Evolutionary conservation across 2,797 vertebrate species (phyloP), one percentile per base, ranked within the genome.

Genomic region (Manis pentadactyla): DNA sequence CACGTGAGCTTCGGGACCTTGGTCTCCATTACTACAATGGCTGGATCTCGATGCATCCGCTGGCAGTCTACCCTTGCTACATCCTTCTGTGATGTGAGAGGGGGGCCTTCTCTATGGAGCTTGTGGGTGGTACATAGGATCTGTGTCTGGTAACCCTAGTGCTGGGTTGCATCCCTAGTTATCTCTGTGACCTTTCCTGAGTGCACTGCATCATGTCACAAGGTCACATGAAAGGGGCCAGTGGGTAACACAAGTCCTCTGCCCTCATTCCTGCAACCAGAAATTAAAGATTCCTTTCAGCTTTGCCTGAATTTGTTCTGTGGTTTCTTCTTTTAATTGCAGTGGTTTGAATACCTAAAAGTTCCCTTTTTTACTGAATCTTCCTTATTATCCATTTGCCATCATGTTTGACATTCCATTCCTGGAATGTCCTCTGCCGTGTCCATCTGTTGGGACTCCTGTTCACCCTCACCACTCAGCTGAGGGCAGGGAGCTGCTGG

Each of bases 361-460:
- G 39, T 88, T 89, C 87, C 29, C 71, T 46, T 95, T 77, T 93
- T 90, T 81, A 59, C 55, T 59, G 82, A 95, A 64, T 95, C 71
- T 77, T 94, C 66, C 74, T 77, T 88, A 90, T 61, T 87, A 61
- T 84, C 92, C 42, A 21, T 85, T 93, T 94, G 89, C 77, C 78
- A 57, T 74, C 63, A 75, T 42, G 19, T 84, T 84, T 95, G 68
- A 95, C 78, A 96, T 94, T 93, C 84, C 66, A 94, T 93, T 95
- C 49, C n/a, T 90, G 39, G 90, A 95, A 78, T 84, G 87, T 92
- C 90, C 73, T 97, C 53, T 83, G 29, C 34, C 84, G 64, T 79
- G 53, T 84, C 42, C 27, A 7, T 92, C n/a, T 77, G 37, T 49
- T 64, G 63, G 63, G 42, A 39, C 63, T 63, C 53, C 46, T 64